Evolutionary conservation across 2,113 vertebrate genomes (phyloP).

Genomic region (Dipodomys ordii): DNA sequence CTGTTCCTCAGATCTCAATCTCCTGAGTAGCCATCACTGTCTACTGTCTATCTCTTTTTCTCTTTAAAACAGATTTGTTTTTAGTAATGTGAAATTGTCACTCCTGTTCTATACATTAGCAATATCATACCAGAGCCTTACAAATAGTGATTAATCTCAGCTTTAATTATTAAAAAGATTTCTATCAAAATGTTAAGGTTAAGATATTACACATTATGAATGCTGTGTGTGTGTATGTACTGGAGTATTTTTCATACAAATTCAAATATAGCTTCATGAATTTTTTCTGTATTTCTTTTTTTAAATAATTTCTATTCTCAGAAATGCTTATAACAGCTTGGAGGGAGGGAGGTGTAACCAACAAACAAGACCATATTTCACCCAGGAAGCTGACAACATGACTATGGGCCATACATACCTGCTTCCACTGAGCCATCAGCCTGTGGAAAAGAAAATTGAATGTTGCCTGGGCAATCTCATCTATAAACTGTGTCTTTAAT

Average conservation of each 20-base stretch:
- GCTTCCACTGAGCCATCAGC: slow-evolving; percentile 3
- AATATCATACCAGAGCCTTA: neutral
- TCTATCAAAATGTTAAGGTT: neutral
- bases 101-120: neutral
- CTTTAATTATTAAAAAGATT: slow-evolving; percentile 43
- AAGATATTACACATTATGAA: neutral
- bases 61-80: slow-evolving; percentile 19
- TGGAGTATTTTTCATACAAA: neutral
- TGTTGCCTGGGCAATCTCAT: slow-evolving; percentile 22
- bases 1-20: too few relatives aligned
- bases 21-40: too few relatives aligned
- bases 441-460: slow-evolving; percentile 60
- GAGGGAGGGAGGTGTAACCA: neutral
- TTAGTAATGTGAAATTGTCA: neutral
- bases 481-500: slow-evolving; percentile 47
- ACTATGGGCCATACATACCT: neutral
- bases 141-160: neutral
- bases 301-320: neutral
- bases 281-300: too few relatives aligned
- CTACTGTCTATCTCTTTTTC: neutral
- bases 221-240: neutral
- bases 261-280: neutral
- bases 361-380: neutral
- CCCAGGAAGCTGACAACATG: neutral
- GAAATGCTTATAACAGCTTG: slow-evolving; percentile 22